These are phyloP conservation scores for Sceliomorpha sp. DNA, from an alignment of 2,888 invertebrate species.

Conservation along the genomic window DNA sequence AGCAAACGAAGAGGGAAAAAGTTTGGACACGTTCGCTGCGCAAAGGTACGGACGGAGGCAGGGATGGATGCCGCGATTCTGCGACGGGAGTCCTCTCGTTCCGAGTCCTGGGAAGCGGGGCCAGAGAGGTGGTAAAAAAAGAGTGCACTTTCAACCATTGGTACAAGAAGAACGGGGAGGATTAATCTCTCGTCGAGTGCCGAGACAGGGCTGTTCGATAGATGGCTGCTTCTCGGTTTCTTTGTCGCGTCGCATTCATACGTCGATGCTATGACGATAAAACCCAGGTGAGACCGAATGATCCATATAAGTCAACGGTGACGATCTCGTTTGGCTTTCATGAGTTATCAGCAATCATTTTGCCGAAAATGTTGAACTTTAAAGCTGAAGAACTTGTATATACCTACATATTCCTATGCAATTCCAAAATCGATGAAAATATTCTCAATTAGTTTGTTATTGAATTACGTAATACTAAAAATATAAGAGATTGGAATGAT, in stretches of 20 bases:
- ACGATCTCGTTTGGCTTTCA: slow-evolving; percentile 45
- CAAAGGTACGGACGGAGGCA: slow-evolving; percentile 60
- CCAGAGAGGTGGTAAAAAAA: slow-evolving; percentile 32
- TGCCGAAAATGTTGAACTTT: slow-evolving; percentile 37
- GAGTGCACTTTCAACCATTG: slow-evolving; percentile 49
- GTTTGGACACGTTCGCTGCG: slow-evolving; percentile 72
- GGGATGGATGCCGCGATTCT: slow-evolving; percentile 21
- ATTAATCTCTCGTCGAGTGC: slow-evolving; percentile 63
- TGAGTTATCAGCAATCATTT: slow-evolving; percentile 32
- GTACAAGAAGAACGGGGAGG: slow-evolving; percentile 56
- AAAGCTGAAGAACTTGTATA: too few relatives aligned
- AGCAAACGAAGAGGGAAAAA: slow-evolving; percentile 65
- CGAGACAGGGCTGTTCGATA: slow-evolving; percentile 60
- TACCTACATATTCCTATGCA: too few relatives aligned
- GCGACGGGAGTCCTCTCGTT: slow-evolving; percentile 41
- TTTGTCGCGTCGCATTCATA: slow-evolving; percentile 36
- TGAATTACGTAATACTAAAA: too few relatives aligned
- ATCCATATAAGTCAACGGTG: slow-evolving; percentile 32
- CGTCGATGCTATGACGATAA: slow-evolving; percentile 34
- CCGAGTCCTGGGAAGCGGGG: slow-evolving; percentile 38
- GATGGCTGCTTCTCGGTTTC: slow-evolving; percentile 20
- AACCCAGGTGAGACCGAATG: slow-evolving; percentile 46
- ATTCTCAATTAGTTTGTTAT: too few relatives aligned
- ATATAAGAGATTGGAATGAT: too few relatives aligned
- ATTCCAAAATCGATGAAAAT: too few relatives aligned